Base-by-base conservation (phyloP, 2,888 invertebrate species). In the Anoncus sp. region DNA sequence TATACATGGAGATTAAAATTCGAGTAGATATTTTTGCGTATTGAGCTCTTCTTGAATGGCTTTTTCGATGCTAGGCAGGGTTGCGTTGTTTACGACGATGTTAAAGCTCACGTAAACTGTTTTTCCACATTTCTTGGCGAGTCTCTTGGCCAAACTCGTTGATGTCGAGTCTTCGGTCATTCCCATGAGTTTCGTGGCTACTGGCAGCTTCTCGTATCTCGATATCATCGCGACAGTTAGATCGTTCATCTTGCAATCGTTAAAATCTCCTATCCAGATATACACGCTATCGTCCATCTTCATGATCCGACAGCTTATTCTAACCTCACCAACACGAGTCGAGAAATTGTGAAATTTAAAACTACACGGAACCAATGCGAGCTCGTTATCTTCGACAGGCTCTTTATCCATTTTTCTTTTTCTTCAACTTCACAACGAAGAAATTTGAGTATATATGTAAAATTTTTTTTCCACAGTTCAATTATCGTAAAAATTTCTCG, bases 51-150 rank as follows among this genome's bases (percentile, higher is more conserved):
- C 88, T 38, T 85, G 81, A 22, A 92, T 82, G 60, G 86, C 85
- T 40, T 83, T 88, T 69, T 92, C 91, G 38, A 92, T 85, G 40
- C 16, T 79, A 6, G 85, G 87, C 49, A 90, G 74, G 4, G 80
- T 81, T 6, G 85, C 57, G 75, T 87, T 88, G 57, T 89, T 85
- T 14, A 81, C 81, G 18, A 81, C 77, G 7, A 91, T n/a, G 75
- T 92, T 92, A 75, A 89, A 91, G 75, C 92, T 92, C 31, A 92
- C 87, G 71, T 90, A 92, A 40, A 92, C 87, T 20, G 90, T 87
- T 75, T 87, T 90, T 5, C 87, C 87, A 3, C 87, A 75, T 72
- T 87, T 91, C 70, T 89, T 90, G 0, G 91, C 85, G 0, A 92
- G 81, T 80, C 90, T 87, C 31, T 83, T 87, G 1, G 91, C 91